These are phyloP conservation scores for Drosophila lutescens DNA, from an alignment of 2,888 invertebrate species.

Conservation along the genomic window DNA sequence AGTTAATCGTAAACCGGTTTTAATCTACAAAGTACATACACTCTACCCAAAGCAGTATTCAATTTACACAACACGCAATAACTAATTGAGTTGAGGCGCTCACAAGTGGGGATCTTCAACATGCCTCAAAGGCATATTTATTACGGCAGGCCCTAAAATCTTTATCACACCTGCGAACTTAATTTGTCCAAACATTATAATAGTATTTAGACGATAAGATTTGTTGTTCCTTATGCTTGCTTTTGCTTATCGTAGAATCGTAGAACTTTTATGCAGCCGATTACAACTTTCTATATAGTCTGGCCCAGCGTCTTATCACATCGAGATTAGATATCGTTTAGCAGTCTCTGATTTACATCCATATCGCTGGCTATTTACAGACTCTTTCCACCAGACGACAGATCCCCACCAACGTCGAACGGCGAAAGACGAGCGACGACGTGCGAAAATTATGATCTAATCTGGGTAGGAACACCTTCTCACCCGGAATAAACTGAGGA, in stretches of 20 bases:
- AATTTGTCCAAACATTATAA: slow-evolving; percentile 5
- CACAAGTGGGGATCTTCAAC: slow-evolving; percentile 3
- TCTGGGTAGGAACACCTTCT: slow-evolving; percentile 20
- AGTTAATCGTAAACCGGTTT: slow-evolving; percentile 25
- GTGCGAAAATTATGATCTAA: slow-evolving; percentile 51
- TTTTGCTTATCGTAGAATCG: slow-evolving; percentile 15
- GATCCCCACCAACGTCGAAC: slow-evolving; percentile 22
- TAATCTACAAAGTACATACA: slow-evolving; percentile 8
- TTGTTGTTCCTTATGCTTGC: slow-evolving; percentile 8
- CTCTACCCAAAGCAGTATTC: neutral
- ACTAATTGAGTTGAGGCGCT: slow-evolving; percentile 10
- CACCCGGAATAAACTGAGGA: slow-evolving; percentile 5
- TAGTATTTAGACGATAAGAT: slow-evolving; percentile 24
- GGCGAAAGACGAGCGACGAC: slow-evolving; percentile 10
- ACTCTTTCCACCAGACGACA: slow-evolving; percentile 13
- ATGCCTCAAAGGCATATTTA: slow-evolving; percentile 25
- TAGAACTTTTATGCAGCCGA: slow-evolving; percentile 40
- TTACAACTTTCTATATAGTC: slow-evolving; percentile 21
- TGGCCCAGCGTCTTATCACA: slow-evolving; percentile 31
- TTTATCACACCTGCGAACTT: slow-evolving; percentile 14
- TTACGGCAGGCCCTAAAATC: slow-evolving; percentile 34
- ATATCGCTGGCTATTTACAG: slow-evolving; percentile 32
- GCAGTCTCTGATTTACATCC: slow-evolving; percentile 31
- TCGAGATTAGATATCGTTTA: slow-evolving; percentile 37
- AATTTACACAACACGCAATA: slow-evolving; percentile 26